These are phyloP conservation scores for Ephialtes manifestator DNA, from an alignment of 2,888 invertebrate species.

Conservation along the genomic window DNA sequence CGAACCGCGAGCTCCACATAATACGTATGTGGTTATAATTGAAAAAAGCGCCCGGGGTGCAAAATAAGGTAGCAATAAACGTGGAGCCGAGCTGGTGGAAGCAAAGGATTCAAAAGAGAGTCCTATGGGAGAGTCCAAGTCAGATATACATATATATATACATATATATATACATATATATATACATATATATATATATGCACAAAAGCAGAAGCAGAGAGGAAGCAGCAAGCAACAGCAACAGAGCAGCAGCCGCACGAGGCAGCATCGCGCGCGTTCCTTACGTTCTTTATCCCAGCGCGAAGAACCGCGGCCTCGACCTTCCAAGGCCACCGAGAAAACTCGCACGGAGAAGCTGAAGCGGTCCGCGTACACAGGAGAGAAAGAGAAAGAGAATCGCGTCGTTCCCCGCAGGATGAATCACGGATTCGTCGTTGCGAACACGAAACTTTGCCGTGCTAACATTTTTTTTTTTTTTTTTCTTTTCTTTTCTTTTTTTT, in stretches of 20 bases:
- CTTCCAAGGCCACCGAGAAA: constrained; percentile 73
- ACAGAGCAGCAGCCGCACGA: neutral
- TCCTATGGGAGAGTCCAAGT: neutral
- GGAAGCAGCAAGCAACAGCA: neutral
- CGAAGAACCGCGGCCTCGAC: constrained; percentile 64
- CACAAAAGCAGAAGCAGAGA: constrained; percentile 32
- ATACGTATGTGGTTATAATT: constrained; percentile 14
- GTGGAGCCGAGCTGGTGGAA: neutral
- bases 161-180: too few species aligned
- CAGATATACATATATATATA: too few species aligned
- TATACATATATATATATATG: too few species aligned
- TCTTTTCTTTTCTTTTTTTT: constrained; percentile 23
- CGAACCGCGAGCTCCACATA: neutral
- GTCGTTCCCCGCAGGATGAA: constrained; percentile 59
- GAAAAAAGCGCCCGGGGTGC: constrained; percentile 18
- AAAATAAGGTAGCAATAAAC: constrained; percentile 22
- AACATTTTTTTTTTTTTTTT: constrained; percentile 11
- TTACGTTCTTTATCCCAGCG: constrained; percentile 62
- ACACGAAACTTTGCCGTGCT: constrained; percentile 45
- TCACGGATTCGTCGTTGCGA: constrained; percentile 69
- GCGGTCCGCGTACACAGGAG: neutral
- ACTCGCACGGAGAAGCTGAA: constrained; percentile 25
- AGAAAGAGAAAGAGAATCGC: neutral
- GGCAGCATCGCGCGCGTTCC: constrained; percentile 44
- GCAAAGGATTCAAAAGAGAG: constrained; percentile 18